A percentile compares a stretch with the other conserved stretches of the same genome.
These are phyloP conservation scores for Drosophila bocqueti DNA, from an alignment of 1,140 invertebrate species.

Conservation along the genomic window DNA sequence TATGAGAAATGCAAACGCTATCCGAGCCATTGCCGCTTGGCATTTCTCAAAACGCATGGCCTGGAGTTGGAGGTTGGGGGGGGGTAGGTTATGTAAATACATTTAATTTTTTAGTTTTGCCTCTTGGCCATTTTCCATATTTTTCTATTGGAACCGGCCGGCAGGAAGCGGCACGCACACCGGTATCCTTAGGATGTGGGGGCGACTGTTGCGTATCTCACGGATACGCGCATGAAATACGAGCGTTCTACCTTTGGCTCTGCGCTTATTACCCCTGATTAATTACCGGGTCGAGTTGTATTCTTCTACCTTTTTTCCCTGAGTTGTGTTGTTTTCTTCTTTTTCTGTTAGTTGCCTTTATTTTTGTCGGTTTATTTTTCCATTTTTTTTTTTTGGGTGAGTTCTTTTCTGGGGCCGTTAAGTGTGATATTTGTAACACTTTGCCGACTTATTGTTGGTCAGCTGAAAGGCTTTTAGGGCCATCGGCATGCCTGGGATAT, in stretches of 20 bases:
- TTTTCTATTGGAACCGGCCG: slow-evolving; percentile 29
- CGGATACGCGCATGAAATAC: slow-evolving; percentile 65
- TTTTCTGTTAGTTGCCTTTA: slow-evolving; percentile 21
- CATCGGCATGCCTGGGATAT: slow-evolving; percentile 59
- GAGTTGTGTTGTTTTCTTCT: slow-evolving; percentile 15
- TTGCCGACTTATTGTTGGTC: slow-evolving; percentile 72
- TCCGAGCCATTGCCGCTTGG: slow-evolving; percentile 66
- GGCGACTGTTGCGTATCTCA: slow-evolving; percentile 73
- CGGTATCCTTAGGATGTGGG: slow-evolving; percentile 32
- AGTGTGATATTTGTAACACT: slow-evolving; percentile 83
- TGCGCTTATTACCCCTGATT: slow-evolving; percentile 59
- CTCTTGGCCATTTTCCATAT: slow-evolving; percentile 22
- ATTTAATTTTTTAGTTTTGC: slow-evolving; percentile 68
- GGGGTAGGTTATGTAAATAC: slow-evolving; percentile 61
- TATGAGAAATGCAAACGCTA: slow-evolving; percentile 80
- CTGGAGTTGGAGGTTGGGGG: background rate
- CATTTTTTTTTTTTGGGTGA: slow-evolving; percentile 21
- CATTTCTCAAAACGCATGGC: slow-evolving; percentile 26
- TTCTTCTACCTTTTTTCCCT: slow-evolving; percentile 18
- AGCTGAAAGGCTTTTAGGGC: slow-evolving; percentile 52
- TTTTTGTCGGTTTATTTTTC: slow-evolving; percentile 19
- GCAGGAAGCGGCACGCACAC: slow-evolving; percentile 42
- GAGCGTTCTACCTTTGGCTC: slow-evolving; percentile 49
- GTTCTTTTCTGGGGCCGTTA: slow-evolving; percentile 52
- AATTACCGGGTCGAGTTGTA: slow-evolving; percentile 57